A percentile compares a stretch with the other conserved stretches of the same genome.
Evolutionary conservation across 2,888 invertebrate species (phyloP).

Genomic region (Petrolisthes cinctipes): DNA sequence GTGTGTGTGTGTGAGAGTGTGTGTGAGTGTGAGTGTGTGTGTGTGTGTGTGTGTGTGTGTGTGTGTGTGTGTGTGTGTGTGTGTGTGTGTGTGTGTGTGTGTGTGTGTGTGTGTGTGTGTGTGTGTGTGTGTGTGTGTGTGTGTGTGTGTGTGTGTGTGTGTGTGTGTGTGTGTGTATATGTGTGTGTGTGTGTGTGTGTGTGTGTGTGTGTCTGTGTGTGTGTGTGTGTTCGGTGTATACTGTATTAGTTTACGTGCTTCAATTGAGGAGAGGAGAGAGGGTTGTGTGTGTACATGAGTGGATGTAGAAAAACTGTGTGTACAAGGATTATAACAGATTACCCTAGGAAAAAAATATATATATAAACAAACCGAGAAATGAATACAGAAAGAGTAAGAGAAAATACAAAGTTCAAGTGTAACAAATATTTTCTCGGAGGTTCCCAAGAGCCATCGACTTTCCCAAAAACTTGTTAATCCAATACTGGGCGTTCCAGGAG

Average conservation of each 20-base stretch:
- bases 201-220: not conserved
- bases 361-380: too few species aligned
- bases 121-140: not conserved
- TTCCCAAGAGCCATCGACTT: slow-evolving; percentile 40
- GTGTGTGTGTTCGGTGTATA: not conserved
- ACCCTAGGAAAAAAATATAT: too few species aligned
- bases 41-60: slow-evolving; percentile 7
- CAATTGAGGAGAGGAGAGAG: not conserved
- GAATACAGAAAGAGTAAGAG: too few species aligned
- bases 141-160: not conserved
- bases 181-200: not conserved
- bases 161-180: not conserved
- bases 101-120: not conserved
- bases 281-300: not conserved
- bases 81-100: slow-evolving; percentile 15
- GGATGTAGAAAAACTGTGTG: not conserved
- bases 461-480: slow-evolving; percentile 51
- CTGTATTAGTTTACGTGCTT: not conserved
- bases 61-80: slow-evolving; percentile 19
- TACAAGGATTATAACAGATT: too few species aligned
- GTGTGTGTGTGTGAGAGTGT: not conserved
- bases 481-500: slow-evolving; percentile 24
- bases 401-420: slow-evolving; percentile 33
- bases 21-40: not conserved
- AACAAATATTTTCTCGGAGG: slow-evolving; percentile 45